phyloP scores from a whole-genome alignment of 2,797 vertebrate species.

The Myotis myotis region DNA sequence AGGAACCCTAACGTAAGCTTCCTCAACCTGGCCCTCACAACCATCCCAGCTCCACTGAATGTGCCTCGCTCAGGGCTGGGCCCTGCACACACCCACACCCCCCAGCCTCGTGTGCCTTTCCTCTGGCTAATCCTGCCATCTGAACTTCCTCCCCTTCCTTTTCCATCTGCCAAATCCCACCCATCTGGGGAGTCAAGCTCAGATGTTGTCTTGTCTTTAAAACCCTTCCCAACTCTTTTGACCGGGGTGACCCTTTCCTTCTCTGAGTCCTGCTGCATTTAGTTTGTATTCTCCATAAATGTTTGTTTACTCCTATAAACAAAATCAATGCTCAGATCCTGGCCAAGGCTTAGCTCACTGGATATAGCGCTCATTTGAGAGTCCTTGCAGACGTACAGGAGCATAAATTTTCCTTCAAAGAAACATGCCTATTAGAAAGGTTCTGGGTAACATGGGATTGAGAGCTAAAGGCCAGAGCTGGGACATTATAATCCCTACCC shows the following conservation, averaged over 20 bases:
- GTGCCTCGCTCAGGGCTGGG: fast-evolving
- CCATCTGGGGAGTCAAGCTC: not conserved
- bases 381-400: not conserved
- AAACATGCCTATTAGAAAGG: constrained; percentile 31
- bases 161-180: not conserved
- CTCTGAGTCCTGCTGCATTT: not conserved
- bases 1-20: not conserved
- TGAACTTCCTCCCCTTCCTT: not conserved
- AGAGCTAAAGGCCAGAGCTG: constrained; percentile 51
- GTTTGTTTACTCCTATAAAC: not conserved
- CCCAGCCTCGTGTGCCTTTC: not conserved
- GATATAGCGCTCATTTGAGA: not conserved
- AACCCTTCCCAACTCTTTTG: not conserved
- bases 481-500: constrained; percentile 24
- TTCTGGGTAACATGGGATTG: not conserved
- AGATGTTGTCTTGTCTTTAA: not conserved
- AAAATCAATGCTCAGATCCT: not conserved
- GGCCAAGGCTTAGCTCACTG: not conserved
- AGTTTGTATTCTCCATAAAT: not conserved
- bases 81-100: fast-evolving
- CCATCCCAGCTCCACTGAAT: fast-evolving
- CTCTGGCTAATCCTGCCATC: not conserved
- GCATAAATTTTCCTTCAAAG: constrained; percentile 37
- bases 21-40: not conserved
- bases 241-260: not conserved